phyloP scores from a whole-genome alignment of 2,888 invertebrate genomes.

The Philereme vetulata region DNA sequence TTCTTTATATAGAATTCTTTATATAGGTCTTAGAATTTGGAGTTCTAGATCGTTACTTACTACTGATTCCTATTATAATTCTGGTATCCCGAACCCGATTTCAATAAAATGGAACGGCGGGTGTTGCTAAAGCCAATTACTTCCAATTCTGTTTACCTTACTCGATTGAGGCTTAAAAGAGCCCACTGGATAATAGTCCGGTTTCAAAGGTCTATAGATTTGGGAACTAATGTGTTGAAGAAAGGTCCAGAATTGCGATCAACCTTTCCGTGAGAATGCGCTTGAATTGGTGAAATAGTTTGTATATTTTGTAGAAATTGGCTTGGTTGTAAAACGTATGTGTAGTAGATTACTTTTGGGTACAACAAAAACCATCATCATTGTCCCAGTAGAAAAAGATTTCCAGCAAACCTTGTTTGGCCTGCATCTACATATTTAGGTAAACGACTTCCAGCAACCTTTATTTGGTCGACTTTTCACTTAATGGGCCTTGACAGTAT shows the following conservation, averaged over 20 bases:
- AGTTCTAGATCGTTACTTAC: too few relatives aligned
- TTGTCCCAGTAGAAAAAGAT: too few relatives aligned
- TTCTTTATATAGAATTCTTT: too few relatives aligned
- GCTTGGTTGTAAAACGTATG: slow-evolving; percentile 21
- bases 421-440: too few relatives aligned
- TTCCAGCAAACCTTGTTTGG: too few relatives aligned
- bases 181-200: slow-evolving; percentile 38
- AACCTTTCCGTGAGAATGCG: slow-evolving; percentile 27
- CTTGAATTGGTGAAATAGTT: slow-evolving; percentile 23
- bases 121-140: slow-evolving; percentile 61
- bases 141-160: slow-evolving; percentile 58
- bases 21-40: too few relatives aligned
- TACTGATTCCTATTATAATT: slow-evolving; percentile 4
- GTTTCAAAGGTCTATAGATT: slow-evolving; percentile 40
- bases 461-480: too few relatives aligned
- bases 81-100: slow-evolving; percentile 56
- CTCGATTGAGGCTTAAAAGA: slow-evolving; percentile 44
- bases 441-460: too few relatives aligned
- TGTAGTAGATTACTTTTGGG: too few relatives aligned
- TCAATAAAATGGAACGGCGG: slow-evolving; percentile 63
- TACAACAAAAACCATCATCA: too few relatives aligned
- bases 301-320: slow-evolving; percentile 23
- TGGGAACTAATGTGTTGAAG: slow-evolving; percentile 22
- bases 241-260: slow-evolving; percentile 19
- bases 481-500: too few relatives aligned